Conservation (phyloP, 2,797 vertebrate species). For the Myiotriccus ornatus region DNA sequence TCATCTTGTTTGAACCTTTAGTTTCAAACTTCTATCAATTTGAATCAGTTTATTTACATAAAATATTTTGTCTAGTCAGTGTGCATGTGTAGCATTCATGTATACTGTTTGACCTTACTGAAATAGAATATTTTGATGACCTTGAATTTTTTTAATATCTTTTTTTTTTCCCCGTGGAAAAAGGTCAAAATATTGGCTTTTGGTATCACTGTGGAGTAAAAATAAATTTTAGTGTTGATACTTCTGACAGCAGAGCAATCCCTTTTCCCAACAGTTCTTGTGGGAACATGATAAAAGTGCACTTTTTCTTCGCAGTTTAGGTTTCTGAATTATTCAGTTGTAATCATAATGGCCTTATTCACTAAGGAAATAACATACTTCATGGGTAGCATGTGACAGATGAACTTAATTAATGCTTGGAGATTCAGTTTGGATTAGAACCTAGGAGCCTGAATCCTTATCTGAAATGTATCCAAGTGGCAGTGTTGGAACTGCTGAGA, state of each 20-base stretch:
- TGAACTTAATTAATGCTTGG: slow-evolving; percentile 56
- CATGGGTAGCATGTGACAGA: slow-evolving; percentile 36
- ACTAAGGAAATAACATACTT: slow-evolving; percentile 45
- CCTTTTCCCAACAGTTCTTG: neutral
- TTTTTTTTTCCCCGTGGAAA: rapidly evolving
- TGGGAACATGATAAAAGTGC: neutral
- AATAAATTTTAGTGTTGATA: neutral
- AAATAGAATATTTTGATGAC: neutral
- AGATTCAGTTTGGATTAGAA: slow-evolving; percentile 21
- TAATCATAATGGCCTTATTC: slow-evolving; percentile 2
- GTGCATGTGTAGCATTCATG: neutral
- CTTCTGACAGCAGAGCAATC: neutral
- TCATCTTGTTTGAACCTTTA: neutral
- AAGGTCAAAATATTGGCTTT: neutral
- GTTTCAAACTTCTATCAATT: neutral
- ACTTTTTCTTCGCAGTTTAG: neutral
- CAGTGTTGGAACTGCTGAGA: neutral
- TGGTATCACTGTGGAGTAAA: neutral
- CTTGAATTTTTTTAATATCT: neutral
- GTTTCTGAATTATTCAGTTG: slow-evolving; percentile 43
- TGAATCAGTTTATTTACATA: neutral
- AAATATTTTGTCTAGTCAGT: neutral
- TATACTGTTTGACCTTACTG: neutral
- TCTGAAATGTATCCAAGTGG: slow-evolving; percentile 36
- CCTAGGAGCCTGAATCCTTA: neutral